Conservation (phyloP, 2,888 invertebrate species). For the Callinectes sapidus region DNA sequence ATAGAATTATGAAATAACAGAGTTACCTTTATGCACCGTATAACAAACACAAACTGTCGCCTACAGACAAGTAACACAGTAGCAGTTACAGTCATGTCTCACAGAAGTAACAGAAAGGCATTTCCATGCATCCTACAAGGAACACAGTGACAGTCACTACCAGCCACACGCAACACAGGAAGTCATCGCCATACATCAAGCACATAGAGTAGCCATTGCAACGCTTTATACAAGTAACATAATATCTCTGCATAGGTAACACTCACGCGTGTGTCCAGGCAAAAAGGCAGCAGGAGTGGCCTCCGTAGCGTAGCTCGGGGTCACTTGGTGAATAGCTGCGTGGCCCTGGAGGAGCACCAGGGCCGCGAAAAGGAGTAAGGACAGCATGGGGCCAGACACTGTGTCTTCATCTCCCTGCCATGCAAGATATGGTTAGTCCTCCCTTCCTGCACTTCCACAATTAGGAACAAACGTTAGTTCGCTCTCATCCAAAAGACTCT, state of each 20-base stretch:
- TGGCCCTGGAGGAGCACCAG: constrained; percentile 12
- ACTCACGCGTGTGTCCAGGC: background rate
- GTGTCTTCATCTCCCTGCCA: constrained; percentile 21
- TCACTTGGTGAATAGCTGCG: background rate
- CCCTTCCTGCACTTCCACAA: background rate
- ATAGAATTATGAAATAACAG: too few relatives aligned
- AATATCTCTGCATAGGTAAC: background rate
- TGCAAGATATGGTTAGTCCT: background rate
- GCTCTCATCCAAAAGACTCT: background rate
- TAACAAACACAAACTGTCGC: too few relatives aligned
- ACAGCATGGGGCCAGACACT: background rate
- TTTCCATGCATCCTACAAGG: too few relatives aligned
- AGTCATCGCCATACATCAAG: too few relatives aligned
- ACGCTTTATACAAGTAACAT: background rate
- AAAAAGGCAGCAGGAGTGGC: background rate
- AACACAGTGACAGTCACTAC: background rate
- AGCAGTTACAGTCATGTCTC: too few relatives aligned
- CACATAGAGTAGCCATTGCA: too few relatives aligned
- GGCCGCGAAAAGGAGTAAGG: background rate
- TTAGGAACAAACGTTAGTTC: background rate
- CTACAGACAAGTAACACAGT: too few relatives aligned
- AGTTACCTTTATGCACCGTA: too few relatives aligned
- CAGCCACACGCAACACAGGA: background rate
- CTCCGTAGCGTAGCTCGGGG: background rate
- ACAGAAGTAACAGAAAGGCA: too few relatives aligned